These are phyloP conservation scores for Zygogramma bicolorata DNA, from an alignment of 2,888 invertebrate genomes.

Conservation along the genomic window DNA sequence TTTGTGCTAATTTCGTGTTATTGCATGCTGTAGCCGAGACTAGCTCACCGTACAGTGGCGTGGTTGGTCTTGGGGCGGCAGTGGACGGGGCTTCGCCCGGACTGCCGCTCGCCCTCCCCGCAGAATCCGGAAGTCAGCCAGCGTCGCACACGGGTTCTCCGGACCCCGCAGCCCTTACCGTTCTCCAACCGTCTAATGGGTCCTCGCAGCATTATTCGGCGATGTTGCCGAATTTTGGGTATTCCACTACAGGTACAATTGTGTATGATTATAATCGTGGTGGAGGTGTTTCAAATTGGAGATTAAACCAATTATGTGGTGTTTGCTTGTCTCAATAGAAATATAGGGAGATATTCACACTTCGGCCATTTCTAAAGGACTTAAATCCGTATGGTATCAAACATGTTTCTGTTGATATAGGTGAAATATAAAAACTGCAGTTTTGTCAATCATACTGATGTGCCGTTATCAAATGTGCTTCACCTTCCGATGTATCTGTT, in stretches of 20 bases:
- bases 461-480: too few species aligned
- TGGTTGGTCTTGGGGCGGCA: conserved; percentile 63
- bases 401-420: too few species aligned
- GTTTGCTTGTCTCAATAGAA: neutral
- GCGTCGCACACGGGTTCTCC: conserved; percentile 69
- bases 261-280: conserved; percentile 22
- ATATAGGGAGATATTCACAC: too few species aligned
- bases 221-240: conserved; percentile 79
- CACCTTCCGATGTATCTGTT: too few species aligned
- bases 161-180: conserved; percentile 66
- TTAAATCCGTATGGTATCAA: too few species aligned
- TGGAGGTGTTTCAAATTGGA: conserved; percentile 15
- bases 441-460: too few species aligned
- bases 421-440: too few species aligned
- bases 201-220: conserved; percentile 72
- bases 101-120: conserved; percentile 67
- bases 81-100: conserved; percentile 68
- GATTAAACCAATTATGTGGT: too few species aligned
- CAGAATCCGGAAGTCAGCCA: conserved; percentile 65
- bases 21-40: conserved; percentile 64
- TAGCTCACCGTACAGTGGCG: conserved; percentile 67
- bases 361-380: too few species aligned
- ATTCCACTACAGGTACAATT: conserved; percentile 72
- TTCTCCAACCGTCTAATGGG: conserved; percentile 73
- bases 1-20: conserved; percentile 59